Evolutionary conservation across 2,113 vertebrate genomes (phyloP).

Genomic region (Megaceryle torquata): DNA sequence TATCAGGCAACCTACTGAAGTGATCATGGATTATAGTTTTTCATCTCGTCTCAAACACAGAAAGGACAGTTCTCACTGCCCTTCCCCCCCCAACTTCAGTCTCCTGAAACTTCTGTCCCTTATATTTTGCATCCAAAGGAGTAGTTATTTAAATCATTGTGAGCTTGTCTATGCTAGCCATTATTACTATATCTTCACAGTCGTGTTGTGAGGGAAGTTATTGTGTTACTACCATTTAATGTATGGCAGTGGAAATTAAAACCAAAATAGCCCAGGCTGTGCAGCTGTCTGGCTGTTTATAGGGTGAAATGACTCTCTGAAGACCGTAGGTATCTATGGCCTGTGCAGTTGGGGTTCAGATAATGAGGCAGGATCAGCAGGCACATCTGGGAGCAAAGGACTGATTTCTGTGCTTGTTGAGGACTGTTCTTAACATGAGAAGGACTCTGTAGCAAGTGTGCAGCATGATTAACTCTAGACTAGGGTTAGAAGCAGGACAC

Average conservation of each 20-base stretch:
- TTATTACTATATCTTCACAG: neutral
- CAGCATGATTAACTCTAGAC: neutral
- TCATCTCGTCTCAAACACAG: neutral
- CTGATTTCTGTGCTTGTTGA: neutral
- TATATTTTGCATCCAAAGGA: neutral
- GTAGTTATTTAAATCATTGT: neutral
- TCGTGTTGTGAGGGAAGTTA: rapidly evolving
- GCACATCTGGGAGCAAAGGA: neutral
- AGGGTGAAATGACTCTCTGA: neutral
- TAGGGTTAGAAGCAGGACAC: neutral
- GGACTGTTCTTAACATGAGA: neutral
- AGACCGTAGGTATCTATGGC: neutral
- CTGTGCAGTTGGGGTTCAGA: neutral
- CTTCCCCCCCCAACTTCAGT: neutral
- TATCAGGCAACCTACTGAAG: neutral
- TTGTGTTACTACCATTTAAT: neutral
- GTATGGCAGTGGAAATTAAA: neutral
- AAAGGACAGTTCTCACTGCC: neutral
- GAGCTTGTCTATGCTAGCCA: neutral
- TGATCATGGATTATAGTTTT: neutral
- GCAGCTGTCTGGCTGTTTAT: neutral
- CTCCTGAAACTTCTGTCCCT: neutral
- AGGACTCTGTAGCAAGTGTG: neutral
- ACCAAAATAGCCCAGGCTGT: neutral
- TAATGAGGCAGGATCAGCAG: neutral